phyloP scores from a whole-genome alignment of 2,888 invertebrate species.

The Leptinotarsa juncta region DNA sequence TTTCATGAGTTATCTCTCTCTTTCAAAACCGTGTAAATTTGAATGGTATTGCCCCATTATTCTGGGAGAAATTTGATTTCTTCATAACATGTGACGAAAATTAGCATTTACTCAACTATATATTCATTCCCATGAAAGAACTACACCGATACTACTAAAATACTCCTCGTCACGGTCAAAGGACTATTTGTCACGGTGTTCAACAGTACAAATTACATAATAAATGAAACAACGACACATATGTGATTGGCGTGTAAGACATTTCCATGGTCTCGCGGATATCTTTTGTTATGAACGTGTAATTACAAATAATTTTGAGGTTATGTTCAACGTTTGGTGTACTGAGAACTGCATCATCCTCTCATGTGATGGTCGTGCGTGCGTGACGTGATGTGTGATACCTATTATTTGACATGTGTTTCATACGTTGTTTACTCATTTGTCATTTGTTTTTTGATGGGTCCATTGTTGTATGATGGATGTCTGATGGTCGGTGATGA shows the following conservation, averaged over 20 bases:
- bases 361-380: conserved; percentile 38
- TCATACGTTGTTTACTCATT: conserved; percentile 39
- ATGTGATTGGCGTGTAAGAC: conserved; percentile 48
- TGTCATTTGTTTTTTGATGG: conserved; percentile 39
- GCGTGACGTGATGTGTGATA: conserved; percentile 42
- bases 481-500: neutral
- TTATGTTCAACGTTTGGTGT: conserved; percentile 40
- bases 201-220: conserved; percentile 43
- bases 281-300: conserved; percentile 43
- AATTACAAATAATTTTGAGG: conserved; percentile 48
- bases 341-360: conserved; percentile 41
- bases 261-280: conserved; percentile 44
- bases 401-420: conserved; percentile 48
- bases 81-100: no score
- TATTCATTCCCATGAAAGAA: conserved; percentile 14
- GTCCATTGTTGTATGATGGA: conserved; percentile 24
- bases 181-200: conserved; percentile 40
- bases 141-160: conserved; percentile 34
- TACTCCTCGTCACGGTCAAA: conserved; percentile 28
- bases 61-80: no score
- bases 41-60: no score
- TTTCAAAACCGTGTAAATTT: no score
- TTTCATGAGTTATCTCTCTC: no score
- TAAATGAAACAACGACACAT: conserved; percentile 43
- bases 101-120: no score